phyloP scores from a whole-genome alignment of 1,140 invertebrate genomes.

The Scylla paramamosain region DNA sequence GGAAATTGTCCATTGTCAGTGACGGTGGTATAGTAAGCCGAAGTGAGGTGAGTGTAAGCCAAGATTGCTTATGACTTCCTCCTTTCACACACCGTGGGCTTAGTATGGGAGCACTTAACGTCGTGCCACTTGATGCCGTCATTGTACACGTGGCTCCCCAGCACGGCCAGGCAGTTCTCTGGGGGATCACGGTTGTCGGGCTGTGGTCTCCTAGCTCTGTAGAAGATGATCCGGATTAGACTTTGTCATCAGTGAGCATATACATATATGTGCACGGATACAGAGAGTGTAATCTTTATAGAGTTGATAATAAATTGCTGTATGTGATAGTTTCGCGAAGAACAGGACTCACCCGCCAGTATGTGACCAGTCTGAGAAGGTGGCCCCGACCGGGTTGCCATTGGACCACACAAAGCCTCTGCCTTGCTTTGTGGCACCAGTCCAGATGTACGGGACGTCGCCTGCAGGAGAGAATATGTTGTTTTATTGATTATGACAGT shows the following conservation, averaged over 20 bases:
- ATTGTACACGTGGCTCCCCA: slow-evolving; percentile 90
- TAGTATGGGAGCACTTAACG: slow-evolving; percentile 90
- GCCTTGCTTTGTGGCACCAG: not conserved
- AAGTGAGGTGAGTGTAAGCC: too few relatives aligned
- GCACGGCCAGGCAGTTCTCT: slow-evolving; percentile 85
- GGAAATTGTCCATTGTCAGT: too few relatives aligned
- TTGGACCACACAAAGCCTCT: not conserved
- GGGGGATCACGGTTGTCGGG: slow-evolving; percentile 83
- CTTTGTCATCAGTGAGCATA: too few relatives aligned
- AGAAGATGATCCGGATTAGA: not conserved
- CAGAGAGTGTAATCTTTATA: too few relatives aligned
- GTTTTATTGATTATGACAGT: too few relatives aligned
- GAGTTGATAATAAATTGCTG: too few relatives aligned
- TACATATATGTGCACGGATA: too few relatives aligned
- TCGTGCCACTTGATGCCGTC: slow-evolving; percentile 93
- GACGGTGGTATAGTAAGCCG: too few relatives aligned
- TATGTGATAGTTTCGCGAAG: too few relatives aligned
- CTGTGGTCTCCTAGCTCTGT: not conserved
- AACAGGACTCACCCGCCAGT: slow-evolving; percentile 48
- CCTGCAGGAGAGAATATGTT: too few relatives aligned
- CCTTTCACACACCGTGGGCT: slow-evolving; percentile 79
- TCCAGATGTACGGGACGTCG: slow-evolving; percentile 32
- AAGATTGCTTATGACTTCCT: too few relatives aligned
- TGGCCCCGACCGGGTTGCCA: not conserved
- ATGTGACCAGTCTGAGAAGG: slow-evolving; percentile 24